phyloP scores from a whole-genome alignment of 1,140 invertebrate genomes.

The Orchesella cincta region DNA sequence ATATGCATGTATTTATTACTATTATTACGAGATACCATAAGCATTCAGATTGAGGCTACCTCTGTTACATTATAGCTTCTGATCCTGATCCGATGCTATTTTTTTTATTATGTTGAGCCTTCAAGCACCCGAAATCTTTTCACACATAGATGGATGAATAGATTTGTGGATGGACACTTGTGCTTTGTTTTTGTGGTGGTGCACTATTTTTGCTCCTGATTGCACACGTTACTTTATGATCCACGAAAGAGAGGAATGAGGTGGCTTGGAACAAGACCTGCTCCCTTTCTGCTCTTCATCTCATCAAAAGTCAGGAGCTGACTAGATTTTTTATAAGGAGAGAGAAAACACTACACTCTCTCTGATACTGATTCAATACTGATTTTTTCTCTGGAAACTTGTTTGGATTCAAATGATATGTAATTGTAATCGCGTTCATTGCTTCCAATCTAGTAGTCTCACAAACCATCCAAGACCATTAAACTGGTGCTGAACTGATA shows the following conservation, averaged over 20 bases:
- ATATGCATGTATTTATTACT: no score
- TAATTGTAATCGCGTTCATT: not conserved
- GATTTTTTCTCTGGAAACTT: not conserved
- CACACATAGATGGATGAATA: constrained; percentile 4
- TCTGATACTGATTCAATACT: no score
- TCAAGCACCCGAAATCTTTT: constrained; percentile 22
- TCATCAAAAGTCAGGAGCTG: constrained; percentile 5
- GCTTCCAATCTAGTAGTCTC: no score
- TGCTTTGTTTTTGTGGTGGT: no score
- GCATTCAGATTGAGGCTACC: no score
- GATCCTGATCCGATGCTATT: no score
- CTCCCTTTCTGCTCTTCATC: not conserved
- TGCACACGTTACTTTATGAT: no score
- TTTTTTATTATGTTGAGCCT: not conserved
- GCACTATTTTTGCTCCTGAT: no score
- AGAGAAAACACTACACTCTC: not conserved
- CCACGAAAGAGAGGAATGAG: no score
- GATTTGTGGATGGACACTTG: not conserved
- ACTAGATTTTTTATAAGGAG: not conserved
- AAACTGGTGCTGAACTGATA: no score
- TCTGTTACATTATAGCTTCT: not conserved
- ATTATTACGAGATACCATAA: no score
- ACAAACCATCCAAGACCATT: no score
- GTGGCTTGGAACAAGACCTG: not conserved
- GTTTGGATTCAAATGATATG: not conserved